Percentiles rank a stretch among this genome's conserved stretches.
These are phyloP conservation scores for Gobionotothen gibberifrons DNA, from an alignment of 2,797 vertebrate species.

Conservation along the genomic window DNA sequence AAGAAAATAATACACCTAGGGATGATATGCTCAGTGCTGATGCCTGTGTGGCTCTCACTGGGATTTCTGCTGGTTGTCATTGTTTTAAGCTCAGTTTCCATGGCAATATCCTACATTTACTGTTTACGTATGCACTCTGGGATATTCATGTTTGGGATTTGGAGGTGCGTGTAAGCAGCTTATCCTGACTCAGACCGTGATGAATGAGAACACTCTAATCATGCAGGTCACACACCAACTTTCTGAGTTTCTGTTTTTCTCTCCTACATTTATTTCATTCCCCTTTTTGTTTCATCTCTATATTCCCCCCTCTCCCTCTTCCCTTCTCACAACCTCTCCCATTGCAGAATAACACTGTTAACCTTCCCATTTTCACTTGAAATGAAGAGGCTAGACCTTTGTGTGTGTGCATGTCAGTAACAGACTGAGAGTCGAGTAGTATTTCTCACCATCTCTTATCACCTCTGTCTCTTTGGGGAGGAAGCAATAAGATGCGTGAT, in stretches of 20 bases:
- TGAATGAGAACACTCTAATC: conserved; percentile 52
- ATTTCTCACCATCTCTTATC: conserved; percentile 21
- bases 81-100: conserved; percentile 62
- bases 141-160: conserved; percentile 67
- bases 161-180: conserved; percentile 65
- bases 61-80: conserved; percentile 29
- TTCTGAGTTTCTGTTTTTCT: conserved; percentile 11
- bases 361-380: conserved; percentile 32
- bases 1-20: background rate
- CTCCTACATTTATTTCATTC: background rate
- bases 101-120: conserved; percentile 60
- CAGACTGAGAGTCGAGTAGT: background rate
- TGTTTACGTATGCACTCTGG: conserved; percentile 52
- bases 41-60: background rate
- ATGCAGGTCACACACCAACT: conserved; percentile 33
- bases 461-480: conserved; percentile 32
- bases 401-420: conserved; percentile 17
- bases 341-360: conserved; percentile 22
- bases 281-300: background rate
- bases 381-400: conserved; percentile 37
- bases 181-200: conserved; percentile 57
- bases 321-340: background rate
- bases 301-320: background rate
- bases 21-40: conserved; percentile 1
- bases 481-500: conserved; percentile 33